Percentiles rank a stretch among this genome's conserved stretches.
These are phyloP conservation scores for Pinna nobilis DNA, from an alignment of 1,140 invertebrate species.

Conservation along the genomic window DNA sequence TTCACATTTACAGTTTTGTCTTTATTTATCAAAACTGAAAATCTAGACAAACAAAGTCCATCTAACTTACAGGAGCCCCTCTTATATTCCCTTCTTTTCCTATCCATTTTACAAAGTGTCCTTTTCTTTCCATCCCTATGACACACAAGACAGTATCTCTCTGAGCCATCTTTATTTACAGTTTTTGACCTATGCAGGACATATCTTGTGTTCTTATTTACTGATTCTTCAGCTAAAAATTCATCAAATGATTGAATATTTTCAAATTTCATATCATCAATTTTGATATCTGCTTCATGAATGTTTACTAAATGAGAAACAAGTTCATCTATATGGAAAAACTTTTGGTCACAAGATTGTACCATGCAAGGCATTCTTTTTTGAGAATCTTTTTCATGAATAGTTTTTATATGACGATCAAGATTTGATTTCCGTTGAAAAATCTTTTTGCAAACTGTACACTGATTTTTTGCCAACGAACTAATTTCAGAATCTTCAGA, in stretches of 20 bases:
- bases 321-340: neutral
- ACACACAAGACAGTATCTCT: neutral
- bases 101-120: neutral
- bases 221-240: neutral
- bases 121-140: neutral
- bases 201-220: neutral
- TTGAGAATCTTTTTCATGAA: neutral
- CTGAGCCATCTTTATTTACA: neutral
- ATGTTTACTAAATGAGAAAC: neutral
- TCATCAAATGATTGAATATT: neutral
- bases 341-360: neutral
- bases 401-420: neutral
- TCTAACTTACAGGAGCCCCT: neutral
- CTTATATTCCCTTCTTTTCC: neutral
- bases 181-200: neutral
- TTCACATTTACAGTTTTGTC: neutral
- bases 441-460: neutral
- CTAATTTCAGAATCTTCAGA: neutral
- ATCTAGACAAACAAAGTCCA: neutral
- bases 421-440: neutral
- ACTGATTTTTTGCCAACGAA: neutral
- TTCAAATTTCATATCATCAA: neutral
- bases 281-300: neutral
- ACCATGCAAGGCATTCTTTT: constrained; percentile 5
- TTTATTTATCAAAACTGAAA: neutral